A percentile compares a stretch with the other conserved stretches of the same genome.
phyloP scores from a whole-genome alignment of 1,140 invertebrate species.

The Lasaia peninsularis region DNA sequence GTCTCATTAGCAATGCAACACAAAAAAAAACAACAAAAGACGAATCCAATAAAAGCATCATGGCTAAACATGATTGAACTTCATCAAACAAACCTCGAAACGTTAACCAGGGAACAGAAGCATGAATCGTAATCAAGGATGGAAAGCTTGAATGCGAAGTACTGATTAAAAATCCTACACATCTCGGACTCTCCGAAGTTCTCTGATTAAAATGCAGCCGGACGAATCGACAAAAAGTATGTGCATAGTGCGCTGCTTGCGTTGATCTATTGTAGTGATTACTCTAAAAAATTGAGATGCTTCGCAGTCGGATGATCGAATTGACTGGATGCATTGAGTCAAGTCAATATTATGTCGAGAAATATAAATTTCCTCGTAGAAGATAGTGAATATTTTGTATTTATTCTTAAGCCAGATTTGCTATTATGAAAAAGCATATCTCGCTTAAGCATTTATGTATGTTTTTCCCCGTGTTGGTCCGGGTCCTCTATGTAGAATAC shows the following conservation, averaged over 20 bases:
- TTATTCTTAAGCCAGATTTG: too few species aligned
- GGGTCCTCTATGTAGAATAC: too few species aligned
- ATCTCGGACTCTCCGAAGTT: constrained; percentile 50
- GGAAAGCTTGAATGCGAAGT: constrained; percentile 26
- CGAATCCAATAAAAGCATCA: neutral
- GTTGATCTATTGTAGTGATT: constrained; percentile 30
- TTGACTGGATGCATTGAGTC: constrained; percentile 1
- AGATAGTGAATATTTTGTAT: too few species aligned
- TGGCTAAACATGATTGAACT: neutral
- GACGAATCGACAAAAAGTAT: constrained; percentile 28
- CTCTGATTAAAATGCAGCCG: constrained; percentile 50
- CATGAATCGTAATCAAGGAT: constrained; percentile 12
- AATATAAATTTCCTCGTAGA: too few species aligned
- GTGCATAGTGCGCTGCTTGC: constrained; percentile 29
- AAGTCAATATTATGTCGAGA: neutral
- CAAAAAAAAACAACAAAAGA: neutral
- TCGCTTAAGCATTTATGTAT: too few species aligned
- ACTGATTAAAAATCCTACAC: constrained; percentile 50
- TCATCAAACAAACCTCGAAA: neutral
- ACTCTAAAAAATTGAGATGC: constrained; percentile 3
- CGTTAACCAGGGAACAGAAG: neutral
- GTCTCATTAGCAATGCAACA: too few species aligned
- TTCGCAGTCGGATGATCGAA: neutral
- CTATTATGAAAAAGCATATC: too few species aligned
- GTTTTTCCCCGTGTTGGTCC: too few species aligned